Evolutionary conservation across 2,113 vertebrate genomes (phyloP).

Genomic region (Hymenochirus boettgeri): DNA sequence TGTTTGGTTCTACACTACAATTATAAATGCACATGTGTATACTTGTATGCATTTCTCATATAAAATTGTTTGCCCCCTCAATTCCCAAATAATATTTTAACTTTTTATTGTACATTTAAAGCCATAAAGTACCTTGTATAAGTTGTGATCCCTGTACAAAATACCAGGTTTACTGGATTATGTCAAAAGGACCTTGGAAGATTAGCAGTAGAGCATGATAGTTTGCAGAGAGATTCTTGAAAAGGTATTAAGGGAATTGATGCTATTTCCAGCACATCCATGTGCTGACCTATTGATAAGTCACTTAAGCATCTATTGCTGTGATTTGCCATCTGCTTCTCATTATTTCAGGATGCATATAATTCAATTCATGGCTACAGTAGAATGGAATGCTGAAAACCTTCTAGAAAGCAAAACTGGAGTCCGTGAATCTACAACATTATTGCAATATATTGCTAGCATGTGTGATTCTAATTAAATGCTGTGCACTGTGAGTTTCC

Average conservation of each 20-base stretch:
- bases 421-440: not conserved
- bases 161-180: not conserved
- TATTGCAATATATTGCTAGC: not conserved
- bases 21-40: too few species aligned
- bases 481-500: not conserved
- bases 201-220: not conserved
- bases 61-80: too few species aligned
- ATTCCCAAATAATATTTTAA: too few species aligned
- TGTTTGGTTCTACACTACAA: too few species aligned
- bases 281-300: constrained; percentile 34
- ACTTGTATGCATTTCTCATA: too few species aligned
- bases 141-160: not conserved
- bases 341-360: constrained; percentile 7
- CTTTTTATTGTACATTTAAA: too few species aligned
- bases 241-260: constrained; percentile 26
- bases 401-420: not conserved
- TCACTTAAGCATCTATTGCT: constrained; percentile 10
- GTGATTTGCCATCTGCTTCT: constrained; percentile 20
- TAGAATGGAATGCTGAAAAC: not conserved
- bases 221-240: not conserved
- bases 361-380: not conserved
- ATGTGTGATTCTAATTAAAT: not conserved
- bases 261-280: constrained; percentile 5
- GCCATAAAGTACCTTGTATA: too few species aligned
- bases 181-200: not conserved